Evolutionary conservation across 2,888 invertebrate species (phyloP), one percentile per base, ranked within the genome.

Genomic region (Anthophora plumipes): DNA sequence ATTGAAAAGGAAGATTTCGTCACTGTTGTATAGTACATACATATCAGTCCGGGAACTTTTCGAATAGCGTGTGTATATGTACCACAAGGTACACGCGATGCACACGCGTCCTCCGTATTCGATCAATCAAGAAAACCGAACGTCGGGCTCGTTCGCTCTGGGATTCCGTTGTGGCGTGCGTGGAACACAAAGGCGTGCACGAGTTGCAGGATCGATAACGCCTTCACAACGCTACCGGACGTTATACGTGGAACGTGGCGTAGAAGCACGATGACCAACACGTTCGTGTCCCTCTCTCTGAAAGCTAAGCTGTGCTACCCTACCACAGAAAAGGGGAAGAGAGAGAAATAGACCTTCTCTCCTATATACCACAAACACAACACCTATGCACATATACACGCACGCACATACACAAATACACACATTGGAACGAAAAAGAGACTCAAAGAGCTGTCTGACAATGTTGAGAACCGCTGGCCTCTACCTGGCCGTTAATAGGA

Each of bases 401-500:
- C 17, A 37, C n/a, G 5, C 4, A 48, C 0, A 17, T 48, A 1
- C n/a, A 48, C 48, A n/a, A 6, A 6, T 5, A 48, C 48, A 5
- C 48, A n/a, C n/a, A n/a, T n/a, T 7, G 7, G 17, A 43, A 20
- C 20, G 14, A 1, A 1, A 43, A 46, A 17, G 12, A 9, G 3
- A 17, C 14, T 14, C 14, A 61, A 6, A 6, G 61, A 25, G 17
- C 8, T 8, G n/a, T 3, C 7, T 22, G 17, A 31, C 12, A 11
- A 20, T 46, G 54, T 37, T 81, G 86, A 86, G 86, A 83, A 46
- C 73, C 86, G 31, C 87, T 86, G 86, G 25, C 20, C 39, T 64
- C 77, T 85, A 87, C 87, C 86, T 86, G 85, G 85, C 83, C 63
- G 82, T 54, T 79, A 81, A 81, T 73, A 70, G 70, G 77, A 77